Conservation (phyloP, 2,888 invertebrate genomes). For the Andrena hattorfiana region DNA sequence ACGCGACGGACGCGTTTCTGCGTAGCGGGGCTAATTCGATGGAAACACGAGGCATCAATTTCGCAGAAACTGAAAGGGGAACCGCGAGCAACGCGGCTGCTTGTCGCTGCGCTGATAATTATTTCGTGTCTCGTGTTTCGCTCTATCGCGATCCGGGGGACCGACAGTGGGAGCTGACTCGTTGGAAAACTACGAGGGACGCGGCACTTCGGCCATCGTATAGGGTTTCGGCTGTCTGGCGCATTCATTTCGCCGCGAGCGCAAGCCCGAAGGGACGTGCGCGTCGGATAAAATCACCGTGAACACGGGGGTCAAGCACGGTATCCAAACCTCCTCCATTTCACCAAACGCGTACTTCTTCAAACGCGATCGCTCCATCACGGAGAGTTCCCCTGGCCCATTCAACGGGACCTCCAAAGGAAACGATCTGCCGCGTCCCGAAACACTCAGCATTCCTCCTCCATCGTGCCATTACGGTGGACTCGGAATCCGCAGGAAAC, state of each 20-base stretch:
- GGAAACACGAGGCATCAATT: constrained; percentile 6
- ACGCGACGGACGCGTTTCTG: neutral
- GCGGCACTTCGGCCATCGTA: constrained; percentile 21
- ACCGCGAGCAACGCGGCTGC: neutral
- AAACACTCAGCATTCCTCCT: neutral
- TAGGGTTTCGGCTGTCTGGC: constrained; percentile 32
- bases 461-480: neutral
- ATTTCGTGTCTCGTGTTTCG: constrained; percentile 48
- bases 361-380: too few relatives aligned
- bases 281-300: neutral
- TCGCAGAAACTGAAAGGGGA: constrained; percentile 14
- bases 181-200: constrained; percentile 38
- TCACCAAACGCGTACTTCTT: too few relatives aligned
- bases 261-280: neutral
- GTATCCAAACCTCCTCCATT: too few relatives aligned
- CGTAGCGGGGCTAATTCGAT: neutral
- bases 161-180: constrained; percentile 53
- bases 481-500: constrained; percentile 28
- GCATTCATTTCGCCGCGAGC: constrained; percentile 23
- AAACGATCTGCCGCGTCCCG: neutral
- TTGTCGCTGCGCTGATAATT: constrained; percentile 25
- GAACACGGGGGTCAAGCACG: too few relatives aligned
- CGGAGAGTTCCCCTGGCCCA: too few relatives aligned
- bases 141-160: constrained; percentile 20
- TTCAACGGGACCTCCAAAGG: too few relatives aligned